Percentiles rank a stretch among this genome's conserved stretches.
Evolutionary conservation across 2,888 invertebrate genomes (phyloP).

Genomic region (Rhorus exstirpatorius): DNA sequence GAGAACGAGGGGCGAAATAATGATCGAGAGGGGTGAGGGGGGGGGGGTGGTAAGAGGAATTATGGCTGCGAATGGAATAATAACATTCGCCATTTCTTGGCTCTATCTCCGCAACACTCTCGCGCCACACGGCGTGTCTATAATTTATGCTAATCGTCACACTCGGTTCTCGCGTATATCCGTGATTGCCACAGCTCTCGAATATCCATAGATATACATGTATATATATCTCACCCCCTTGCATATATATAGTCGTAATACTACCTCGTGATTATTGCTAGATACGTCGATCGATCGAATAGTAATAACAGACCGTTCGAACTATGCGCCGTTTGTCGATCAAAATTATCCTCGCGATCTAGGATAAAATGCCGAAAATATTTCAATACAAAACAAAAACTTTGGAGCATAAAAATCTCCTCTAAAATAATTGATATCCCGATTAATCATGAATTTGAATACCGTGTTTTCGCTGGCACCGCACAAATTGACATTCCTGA

Average conservation of each 20-base stretch:
- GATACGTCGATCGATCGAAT: slow-evolving; percentile 73
- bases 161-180: slow-evolving; percentile 70
- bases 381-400: not conserved
- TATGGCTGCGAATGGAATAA: slow-evolving; percentile 71
- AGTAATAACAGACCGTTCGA: slow-evolving; percentile 72
- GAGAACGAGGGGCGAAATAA: slow-evolving; percentile 47
- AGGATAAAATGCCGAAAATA: slow-evolving; percentile 29
- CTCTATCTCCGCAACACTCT: slow-evolving; percentile 50
- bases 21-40: not conserved
- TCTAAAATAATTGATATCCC: too few species aligned
- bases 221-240: not conserved
- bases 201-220: not conserved
- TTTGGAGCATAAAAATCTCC: too few species aligned
- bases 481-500: too few species aligned
- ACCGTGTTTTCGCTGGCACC: too few species aligned
- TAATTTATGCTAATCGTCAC: slow-evolving; percentile 83
- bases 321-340: slow-evolving; percentile 2
- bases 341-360: not conserved
- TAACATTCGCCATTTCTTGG: slow-evolving; percentile 63
- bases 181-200: slow-evolving; percentile 65
- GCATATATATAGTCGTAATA: slow-evolving; percentile 58
- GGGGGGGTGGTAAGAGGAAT: slow-evolving; percentile 53
- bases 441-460: too few species aligned
- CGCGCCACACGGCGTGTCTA: slow-evolving; percentile 63
- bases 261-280: slow-evolving; percentile 76